Evolutionary conservation across 2,888 invertebrate species (phyloP).

Genomic region (Sympetrum striolatum): DNA sequence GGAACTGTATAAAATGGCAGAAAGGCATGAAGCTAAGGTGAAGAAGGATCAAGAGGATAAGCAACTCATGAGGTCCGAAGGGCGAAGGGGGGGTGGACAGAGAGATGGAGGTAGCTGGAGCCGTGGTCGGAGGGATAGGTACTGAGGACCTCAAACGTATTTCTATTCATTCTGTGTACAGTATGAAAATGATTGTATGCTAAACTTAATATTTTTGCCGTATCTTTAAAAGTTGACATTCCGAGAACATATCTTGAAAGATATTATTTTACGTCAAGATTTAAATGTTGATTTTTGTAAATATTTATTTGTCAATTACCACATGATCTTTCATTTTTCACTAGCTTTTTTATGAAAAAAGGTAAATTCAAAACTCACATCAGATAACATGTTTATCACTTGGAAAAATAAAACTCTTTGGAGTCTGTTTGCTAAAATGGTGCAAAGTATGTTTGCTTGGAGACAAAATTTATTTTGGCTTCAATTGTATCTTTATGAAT

Average conservation of each 20-base stretch:
- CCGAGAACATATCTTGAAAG: no score
- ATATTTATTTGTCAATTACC: no score
- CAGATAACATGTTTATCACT: no score
- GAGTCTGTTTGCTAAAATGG: no score
- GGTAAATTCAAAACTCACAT: no score
- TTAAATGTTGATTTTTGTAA: no score
- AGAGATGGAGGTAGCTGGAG: slow-evolving; percentile 49
- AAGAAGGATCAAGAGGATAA: slow-evolving; percentile 67
- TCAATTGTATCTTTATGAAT: no score
- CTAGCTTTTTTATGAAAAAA: no score
- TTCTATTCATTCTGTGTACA: background rate
- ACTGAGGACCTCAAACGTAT: background rate
- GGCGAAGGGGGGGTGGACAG: slow-evolving; percentile 55
- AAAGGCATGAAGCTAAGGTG: slow-evolving; percentile 74
- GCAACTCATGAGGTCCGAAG: slow-evolving; percentile 58
- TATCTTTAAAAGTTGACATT: background rate
- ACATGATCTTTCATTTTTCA: background rate
- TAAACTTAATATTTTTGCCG: background rate
- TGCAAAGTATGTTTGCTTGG: no score
- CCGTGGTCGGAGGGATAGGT: slow-evolving; percentile 40
- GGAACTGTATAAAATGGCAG: slow-evolving; percentile 77
- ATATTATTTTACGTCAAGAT: no score
- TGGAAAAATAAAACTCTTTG: no score
- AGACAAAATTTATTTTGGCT: no score
- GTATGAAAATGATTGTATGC: background rate